These are phyloP conservation scores for Onthophagus taurus DNA, from an alignment of 1,140 invertebrate genomes.

Conservation along the genomic window DNA sequence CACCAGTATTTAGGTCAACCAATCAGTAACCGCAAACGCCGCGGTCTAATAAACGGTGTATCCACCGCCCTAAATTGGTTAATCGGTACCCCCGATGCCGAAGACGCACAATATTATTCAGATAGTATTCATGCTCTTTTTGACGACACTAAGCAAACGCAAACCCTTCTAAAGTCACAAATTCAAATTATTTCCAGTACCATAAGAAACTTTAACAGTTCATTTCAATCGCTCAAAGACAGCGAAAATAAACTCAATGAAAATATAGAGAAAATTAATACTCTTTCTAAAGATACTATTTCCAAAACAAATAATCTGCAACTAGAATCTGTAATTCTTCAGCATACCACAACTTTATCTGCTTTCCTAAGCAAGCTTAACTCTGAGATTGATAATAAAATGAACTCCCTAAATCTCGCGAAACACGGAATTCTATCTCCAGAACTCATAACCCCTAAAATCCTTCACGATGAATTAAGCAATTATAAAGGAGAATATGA, in stretches of 20 bases:
- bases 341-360: no score
- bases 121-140: slow-evolving; percentile 17
- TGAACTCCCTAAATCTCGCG: no score
- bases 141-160: neutral
- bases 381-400: no score
- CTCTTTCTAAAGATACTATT: no score
- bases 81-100: slow-evolving; percentile 23
- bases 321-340: no score
- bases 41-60: slow-evolving; percentile 24
- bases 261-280: neutral
- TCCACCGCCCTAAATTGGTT: slow-evolving; percentile 24
- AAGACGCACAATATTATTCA: slow-evolving; percentile 21
- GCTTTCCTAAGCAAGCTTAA: no score
- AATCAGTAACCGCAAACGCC: slow-evolving; percentile 14
- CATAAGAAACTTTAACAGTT: neutral
- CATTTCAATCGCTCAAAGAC: neutral
- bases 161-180: neutral
- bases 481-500: no score
- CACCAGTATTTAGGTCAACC: neutral
- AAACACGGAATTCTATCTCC: no score
- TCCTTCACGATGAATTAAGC: no score
- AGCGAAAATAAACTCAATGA: neutral
- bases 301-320: neutral
- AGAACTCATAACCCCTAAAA: no score
- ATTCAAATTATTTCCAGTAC: slow-evolving; percentile 1